Conservation (phyloP, 1,140 invertebrate species). For the Solen grandis region DNA sequence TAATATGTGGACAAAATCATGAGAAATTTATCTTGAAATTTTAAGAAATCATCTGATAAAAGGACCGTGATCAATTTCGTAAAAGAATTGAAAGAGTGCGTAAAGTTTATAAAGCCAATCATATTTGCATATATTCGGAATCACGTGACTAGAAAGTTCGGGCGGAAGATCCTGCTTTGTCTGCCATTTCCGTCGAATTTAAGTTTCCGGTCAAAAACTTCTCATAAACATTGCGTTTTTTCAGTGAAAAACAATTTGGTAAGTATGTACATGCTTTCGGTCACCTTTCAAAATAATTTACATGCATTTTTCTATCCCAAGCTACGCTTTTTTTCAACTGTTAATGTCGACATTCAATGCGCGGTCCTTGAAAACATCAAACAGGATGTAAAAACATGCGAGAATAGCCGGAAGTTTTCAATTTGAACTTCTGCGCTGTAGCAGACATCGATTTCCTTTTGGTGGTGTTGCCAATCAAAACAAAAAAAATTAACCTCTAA, state of each 20-base stretch:
- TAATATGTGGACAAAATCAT: no score
- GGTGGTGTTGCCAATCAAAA: conserved; percentile 28
- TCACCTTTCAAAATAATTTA: background rate
- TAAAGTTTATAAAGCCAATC: no score
- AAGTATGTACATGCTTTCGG: background rate
- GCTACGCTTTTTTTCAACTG: background rate
- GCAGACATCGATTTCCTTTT: conserved; percentile 79
- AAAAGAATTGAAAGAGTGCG: no score
- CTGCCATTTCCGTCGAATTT: conserved; percentile 73
- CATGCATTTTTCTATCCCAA: background rate
- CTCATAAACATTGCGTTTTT: conserved; percentile 23
- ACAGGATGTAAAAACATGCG: conserved; percentile 74
- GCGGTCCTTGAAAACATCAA: conserved; percentile 40
- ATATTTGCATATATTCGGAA: no score
- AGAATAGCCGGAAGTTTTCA: conserved; percentile 77
- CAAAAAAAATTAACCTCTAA: background rate
- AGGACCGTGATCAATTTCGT: no score
- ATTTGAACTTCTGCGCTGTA: conserved; percentile 70
- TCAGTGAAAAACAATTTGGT: background rate
- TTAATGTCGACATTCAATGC: background rate
- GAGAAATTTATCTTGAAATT: no score
- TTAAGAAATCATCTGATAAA: no score
- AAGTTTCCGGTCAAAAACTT: conserved; percentile 75
- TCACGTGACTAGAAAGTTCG: conserved; percentile 69
- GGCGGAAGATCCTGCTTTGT: conserved; percentile 68